Percentiles rank a stretch among this genome's conserved stretches.
phyloP scores from a whole-genome alignment of 2,113 vertebrate species.

The Triplophysa siluroides region DNA sequence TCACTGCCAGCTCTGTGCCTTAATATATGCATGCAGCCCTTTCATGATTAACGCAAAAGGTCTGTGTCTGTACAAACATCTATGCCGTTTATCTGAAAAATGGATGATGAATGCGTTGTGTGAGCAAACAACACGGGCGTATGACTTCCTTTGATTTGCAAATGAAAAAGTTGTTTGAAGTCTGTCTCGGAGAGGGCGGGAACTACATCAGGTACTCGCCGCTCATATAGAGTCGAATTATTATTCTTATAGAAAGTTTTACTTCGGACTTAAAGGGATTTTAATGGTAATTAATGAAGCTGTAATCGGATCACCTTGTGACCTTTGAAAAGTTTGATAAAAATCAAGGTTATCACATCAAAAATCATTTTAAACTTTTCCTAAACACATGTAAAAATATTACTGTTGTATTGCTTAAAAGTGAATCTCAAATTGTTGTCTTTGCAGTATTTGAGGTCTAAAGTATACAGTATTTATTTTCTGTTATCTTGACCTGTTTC shows the following conservation, averaged over 20 bases:
- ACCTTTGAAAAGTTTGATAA: background rate
- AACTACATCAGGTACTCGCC: background rate
- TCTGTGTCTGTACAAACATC: conserved; percentile 7
- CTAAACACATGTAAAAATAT: too few relatives aligned
- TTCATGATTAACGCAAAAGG: conserved; percentile 23
- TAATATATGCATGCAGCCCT: background rate
- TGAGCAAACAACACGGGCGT: background rate
- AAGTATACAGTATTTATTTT: too few relatives aligned
- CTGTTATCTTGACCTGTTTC: too few relatives aligned
- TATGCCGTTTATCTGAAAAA: conserved; percentile 47
- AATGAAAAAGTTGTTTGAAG: conserved; percentile 1
- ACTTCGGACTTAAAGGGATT: background rate
- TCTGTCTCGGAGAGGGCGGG: background rate
- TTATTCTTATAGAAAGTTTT: background rate
- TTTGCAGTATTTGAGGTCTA: too few relatives aligned
- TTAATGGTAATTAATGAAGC: background rate
- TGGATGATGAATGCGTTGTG: conserved; percentile 19
- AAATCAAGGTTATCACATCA: too few relatives aligned
- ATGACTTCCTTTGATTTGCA: background rate
- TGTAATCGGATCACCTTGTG: conserved; percentile 18
- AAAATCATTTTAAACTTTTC: too few relatives aligned
- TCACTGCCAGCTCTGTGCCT: background rate
- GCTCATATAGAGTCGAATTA: background rate
- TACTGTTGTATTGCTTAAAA: too few relatives aligned
- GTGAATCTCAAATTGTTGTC: too few relatives aligned